Percentiles rank a stretch among this genome's conserved stretches.
phyloP scores from a whole-genome alignment of 2,113 vertebrate species.

The Rhagologus leucostigma region DNA sequence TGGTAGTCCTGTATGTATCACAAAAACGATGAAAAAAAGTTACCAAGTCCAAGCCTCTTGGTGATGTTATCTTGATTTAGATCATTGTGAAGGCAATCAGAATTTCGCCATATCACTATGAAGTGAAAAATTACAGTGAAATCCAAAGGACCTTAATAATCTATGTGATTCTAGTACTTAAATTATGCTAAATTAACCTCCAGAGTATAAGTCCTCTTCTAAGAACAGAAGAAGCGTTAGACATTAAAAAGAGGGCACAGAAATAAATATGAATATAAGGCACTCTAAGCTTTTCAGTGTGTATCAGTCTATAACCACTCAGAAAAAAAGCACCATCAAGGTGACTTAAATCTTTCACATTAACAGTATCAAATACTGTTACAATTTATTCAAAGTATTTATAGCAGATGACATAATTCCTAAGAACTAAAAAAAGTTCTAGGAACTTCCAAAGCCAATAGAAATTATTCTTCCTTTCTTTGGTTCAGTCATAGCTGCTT shows the following conservation, averaged over 20 bases:
- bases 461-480: background rate
- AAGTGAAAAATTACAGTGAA: background rate
- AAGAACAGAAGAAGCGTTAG: background rate
- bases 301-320: background rate
- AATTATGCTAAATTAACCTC: background rate
- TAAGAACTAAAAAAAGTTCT: background rate
- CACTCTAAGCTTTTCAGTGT: background rate
- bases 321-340: background rate
- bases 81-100: background rate
- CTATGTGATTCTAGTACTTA: background rate
- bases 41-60: background rate
- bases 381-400: background rate
- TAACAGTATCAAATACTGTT: background rate
- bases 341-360: background rate
- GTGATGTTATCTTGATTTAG: background rate
- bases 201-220: background rate
- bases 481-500: background rate
- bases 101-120: background rate
- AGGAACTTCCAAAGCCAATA: background rate
- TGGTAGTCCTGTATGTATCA: background rate
- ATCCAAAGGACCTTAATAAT: background rate
- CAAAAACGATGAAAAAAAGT: background rate
- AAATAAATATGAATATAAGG: background rate
- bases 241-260: background rate
- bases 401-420: background rate